Base-by-base conservation (phyloP, 1,140 invertebrate species). In the Pogonognathellus flavescens region DNA sequence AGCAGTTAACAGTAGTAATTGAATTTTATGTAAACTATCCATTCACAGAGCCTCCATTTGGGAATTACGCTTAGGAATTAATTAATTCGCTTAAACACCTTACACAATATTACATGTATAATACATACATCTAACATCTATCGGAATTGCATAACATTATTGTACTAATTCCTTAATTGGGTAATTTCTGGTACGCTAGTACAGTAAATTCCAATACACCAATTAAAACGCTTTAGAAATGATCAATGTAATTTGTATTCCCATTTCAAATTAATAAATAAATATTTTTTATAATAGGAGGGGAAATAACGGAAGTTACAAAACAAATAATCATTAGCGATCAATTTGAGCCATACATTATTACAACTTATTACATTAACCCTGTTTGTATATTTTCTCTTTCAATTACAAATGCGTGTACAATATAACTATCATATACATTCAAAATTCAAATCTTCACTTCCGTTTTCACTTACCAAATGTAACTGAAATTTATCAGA, bases 111-210 rank as follows among this genome's bases (percentile, higher is more conserved):
- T 22, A 22, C 11, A 66, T 25, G 22, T 25, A 11, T 25, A 9
- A 55, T 9, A 66, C 10, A 25, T 25, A 66, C 22, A 66, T 66
- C 62, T 41, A 41, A 41, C 31, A 1, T 41, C 31, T 41, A 41
- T 41, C 31, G 31, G 31, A 25, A 66, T 66, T 66, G 62, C 62
- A 66, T 66, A 25, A 20, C 1, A 13, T 66, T 66, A 66, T 66
- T 66, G 62, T 20, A 66, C 62, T 22, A 41, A 6, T 41, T 25
- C 22, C 11, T 25, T 18, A 14, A 55, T 14, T 5, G 6, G 22
- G 2, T 11, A 14, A 13, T 11, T 25, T 25, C 11, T 55, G 22
- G 11, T 66, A 13, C 14, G 25, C 25, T n/a, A n/a, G n/a, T n/a
- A n/a, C n/a, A n/a, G n/a, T 66, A 5, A 25, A 66, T 22, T 66